These are phyloP conservation scores for Felis catus DNA, from an alignment of 2,113 vertebrate species.

Conservation along the genomic window DNA sequence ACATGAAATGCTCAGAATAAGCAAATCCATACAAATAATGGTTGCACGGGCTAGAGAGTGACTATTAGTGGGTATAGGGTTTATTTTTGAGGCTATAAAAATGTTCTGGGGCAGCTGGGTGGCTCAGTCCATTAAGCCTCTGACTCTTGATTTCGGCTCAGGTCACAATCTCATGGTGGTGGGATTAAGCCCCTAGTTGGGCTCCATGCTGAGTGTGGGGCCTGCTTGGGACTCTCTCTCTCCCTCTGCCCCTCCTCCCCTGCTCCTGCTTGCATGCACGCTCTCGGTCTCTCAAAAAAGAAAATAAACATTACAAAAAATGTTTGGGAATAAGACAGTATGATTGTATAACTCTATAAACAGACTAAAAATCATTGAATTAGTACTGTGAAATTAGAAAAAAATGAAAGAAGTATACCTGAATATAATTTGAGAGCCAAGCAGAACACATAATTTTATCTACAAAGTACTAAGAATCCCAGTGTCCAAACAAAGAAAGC, in stretches of 20 bases:
- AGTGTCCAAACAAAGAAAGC: neutral
- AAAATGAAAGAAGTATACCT: neutral
- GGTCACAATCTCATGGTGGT: no score
- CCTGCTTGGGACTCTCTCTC: no score
- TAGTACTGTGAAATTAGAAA: neutral
- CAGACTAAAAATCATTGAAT: neutral
- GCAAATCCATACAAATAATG: neutral
- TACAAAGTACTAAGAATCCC: neutral
- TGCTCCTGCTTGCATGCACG: no score
- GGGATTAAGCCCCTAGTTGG: no score
- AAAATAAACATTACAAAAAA: neutral
- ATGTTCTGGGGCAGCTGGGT: neutral
- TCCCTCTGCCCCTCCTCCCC: no score
- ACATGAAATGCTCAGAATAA: neutral
- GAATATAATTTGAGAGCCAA: constrained; percentile 4
- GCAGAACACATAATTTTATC: neutral
- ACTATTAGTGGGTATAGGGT: neutral
- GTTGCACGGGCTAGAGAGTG: neutral
- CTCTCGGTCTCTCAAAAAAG: no score
- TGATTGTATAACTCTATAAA: neutral
- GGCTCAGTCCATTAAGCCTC: no score
- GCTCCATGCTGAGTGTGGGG: no score
- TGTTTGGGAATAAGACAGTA: neutral
- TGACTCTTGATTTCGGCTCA: no score
- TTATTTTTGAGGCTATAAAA: neutral